Evolutionary conservation across 2,113 vertebrate species (phyloP).

Genomic region (Diphyllodes magnificus): DNA sequence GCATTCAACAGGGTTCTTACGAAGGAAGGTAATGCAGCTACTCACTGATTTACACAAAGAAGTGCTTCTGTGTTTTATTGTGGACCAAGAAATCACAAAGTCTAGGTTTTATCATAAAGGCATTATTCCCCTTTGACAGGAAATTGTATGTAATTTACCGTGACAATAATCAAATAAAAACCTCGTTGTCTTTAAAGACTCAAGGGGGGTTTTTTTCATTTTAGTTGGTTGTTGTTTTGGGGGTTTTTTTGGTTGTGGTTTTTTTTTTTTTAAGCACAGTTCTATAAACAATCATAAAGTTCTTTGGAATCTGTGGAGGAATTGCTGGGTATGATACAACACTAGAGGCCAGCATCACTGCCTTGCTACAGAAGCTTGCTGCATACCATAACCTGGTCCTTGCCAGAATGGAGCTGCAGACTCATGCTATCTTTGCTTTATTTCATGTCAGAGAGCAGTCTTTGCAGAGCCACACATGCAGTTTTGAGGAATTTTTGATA

Average conservation of each 20-base stretch:
- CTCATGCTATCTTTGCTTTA: background rate
- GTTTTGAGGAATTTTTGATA: background rate
- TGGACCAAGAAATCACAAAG: background rate
- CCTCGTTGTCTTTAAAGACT: background rate
- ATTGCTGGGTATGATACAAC: background rate
- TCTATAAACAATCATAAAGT: background rate
- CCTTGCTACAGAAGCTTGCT: background rate
- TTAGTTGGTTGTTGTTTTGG: background rate
- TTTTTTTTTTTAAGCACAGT: background rate
- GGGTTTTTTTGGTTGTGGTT: background rate
- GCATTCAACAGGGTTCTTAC: background rate
- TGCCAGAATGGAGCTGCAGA: background rate
- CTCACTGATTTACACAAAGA: background rate
- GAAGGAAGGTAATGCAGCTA: background rate
- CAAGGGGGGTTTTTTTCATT: no score
- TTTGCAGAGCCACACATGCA: background rate
- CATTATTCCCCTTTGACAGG: background rate
- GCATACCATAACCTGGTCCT: background rate
- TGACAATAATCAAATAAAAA: background rate
- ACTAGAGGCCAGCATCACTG: background rate
- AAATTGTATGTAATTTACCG: background rate
- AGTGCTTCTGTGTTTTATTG: background rate
- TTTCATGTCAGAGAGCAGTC: background rate
- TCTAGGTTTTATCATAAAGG: background rate
- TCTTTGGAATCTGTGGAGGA: background rate